Conservation (phyloP, 2,888 invertebrate species). For the Patella ulyssiponensis region DNA sequence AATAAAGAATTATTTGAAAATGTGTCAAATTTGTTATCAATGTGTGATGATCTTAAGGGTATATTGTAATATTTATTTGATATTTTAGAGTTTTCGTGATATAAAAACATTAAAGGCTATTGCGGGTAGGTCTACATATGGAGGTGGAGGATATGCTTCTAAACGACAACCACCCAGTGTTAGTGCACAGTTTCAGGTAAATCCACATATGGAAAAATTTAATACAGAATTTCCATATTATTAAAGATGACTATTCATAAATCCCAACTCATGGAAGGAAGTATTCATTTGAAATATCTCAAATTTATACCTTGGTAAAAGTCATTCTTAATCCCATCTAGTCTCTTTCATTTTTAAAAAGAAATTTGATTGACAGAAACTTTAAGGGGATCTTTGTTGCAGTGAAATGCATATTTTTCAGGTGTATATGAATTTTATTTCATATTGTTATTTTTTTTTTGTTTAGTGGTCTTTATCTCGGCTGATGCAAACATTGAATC, state of each 20-base stretch:
- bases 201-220: neutral
- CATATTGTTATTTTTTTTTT: conserved; percentile 2
- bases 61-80: no score
- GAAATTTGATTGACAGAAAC: no score
- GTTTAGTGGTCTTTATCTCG: conserved; percentile 88
- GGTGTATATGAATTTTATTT: no score
- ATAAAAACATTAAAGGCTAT: conserved; percentile 92
- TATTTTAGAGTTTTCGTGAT: conserved; percentile 84
- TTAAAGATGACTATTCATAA: neutral
- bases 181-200: conserved; percentile 86
- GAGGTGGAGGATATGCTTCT: conserved; percentile 50
- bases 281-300: no score
- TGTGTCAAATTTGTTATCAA: no score
- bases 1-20: no score
- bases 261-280: neutral
- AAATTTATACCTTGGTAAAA: no score
- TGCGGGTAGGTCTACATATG: conserved; percentile 80
- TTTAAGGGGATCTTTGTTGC: no score
- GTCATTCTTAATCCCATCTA: no score
- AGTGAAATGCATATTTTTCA: no score
- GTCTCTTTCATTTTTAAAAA: no score
- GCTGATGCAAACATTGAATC: conserved; percentile 93
- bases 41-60: no score
- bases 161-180: conserved; percentile 86
- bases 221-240: neutral